Conservation (phyloP, 2,113 vertebrate species). For the Lampris megalopsis region DNA sequence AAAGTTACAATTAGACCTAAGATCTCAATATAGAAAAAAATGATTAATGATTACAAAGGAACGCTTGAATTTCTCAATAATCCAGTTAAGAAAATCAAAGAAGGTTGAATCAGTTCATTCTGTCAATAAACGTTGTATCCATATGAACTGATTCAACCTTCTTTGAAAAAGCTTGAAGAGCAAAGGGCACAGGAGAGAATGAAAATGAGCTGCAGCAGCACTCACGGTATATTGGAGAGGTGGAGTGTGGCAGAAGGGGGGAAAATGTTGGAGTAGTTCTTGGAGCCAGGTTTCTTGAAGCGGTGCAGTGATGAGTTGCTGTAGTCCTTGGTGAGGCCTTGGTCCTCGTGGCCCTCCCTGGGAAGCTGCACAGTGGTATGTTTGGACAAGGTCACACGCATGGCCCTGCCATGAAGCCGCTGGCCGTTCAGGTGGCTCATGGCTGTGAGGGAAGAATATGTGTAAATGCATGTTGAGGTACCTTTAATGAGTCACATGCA, state of each 20-base stretch:
- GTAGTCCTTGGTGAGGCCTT: slow-evolving; percentile 94
- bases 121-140: no score
- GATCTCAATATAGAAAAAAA: slow-evolving; percentile 5
- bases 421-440: slow-evolving; percentile 97
- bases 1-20: slow-evolving; percentile 12
- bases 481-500: background rate
- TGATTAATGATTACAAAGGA: background rate
- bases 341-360: slow-evolving; percentile 92
- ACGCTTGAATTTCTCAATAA: no score
- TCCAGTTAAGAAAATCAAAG: no score
- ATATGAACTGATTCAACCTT: no score
- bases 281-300: slow-evolving; percentile 98
- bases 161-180: background rate
- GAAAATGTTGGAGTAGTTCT: slow-evolving; percentile 98
- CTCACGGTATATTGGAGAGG: slow-evolving; percentile 96
- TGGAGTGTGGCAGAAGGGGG: slow-evolving; percentile 95
- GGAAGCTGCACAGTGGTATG: slow-evolving; percentile 96
- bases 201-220: slow-evolving; percentile 21
- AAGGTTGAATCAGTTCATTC: no score
- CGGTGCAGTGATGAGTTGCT: slow-evolving; percentile 93
- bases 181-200: slow-evolving; percentile 14
- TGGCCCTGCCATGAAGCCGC: slow-evolving; percentile 90
- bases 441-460: slow-evolving; percentile 73
- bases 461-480: background rate
- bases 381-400: slow-evolving; percentile 93